Percentiles rank a stretch among this genome's conserved stretches.
phyloP scores from a whole-genome alignment of 2,797 vertebrate species.

The Sebastes nivosus region DNA sequence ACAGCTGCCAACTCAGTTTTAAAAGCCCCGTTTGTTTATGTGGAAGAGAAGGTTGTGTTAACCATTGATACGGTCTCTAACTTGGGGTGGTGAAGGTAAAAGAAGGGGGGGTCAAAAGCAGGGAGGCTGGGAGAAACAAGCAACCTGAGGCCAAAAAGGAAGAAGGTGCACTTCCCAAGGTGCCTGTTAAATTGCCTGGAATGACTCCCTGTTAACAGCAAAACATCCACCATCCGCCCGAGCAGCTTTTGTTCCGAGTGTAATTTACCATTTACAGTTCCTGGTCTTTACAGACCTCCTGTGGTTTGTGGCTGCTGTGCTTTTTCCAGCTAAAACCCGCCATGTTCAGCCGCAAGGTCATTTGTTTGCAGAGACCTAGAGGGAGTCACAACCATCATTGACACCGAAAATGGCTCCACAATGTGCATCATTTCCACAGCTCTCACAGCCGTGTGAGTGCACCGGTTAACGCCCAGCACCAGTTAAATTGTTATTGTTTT shows the following conservation, averaged over 20 bases:
- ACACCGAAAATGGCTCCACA: slow-evolving; percentile 15
- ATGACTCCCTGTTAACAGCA: slow-evolving; percentile 56
- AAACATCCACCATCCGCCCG: slow-evolving; percentile 36
- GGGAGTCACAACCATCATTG: not conserved
- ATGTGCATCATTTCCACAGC: not conserved
- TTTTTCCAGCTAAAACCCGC: slow-evolving; percentile 24
- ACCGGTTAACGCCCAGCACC: not conserved
- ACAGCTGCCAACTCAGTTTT: not conserved
- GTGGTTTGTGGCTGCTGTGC: slow-evolving; percentile 36
- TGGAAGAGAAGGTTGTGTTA: not conserved
- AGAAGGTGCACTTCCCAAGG: slow-evolving; percentile 13
- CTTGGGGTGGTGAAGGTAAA: not conserved
- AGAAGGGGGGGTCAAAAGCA: not conserved
- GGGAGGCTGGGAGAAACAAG: not conserved
- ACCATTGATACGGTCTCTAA: not conserved
- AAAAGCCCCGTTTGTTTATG: not conserved
- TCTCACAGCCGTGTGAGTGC: not conserved
- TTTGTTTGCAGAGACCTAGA: slow-evolving; percentile 23
- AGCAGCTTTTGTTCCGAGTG: slow-evolving; percentile 54
- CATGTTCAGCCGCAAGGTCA: slow-evolving; percentile 46
- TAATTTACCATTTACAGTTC: slow-evolving; percentile 61
- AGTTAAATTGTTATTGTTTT: not conserved
- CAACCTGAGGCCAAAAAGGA: not conserved
- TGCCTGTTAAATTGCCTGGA: slow-evolving; percentile 66
- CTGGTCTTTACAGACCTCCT: slow-evolving; percentile 47